These are phyloP conservation scores for Sphaerophoria taeniata DNA, from an alignment of 2,888 invertebrate species.

Conservation along the genomic window DNA sequence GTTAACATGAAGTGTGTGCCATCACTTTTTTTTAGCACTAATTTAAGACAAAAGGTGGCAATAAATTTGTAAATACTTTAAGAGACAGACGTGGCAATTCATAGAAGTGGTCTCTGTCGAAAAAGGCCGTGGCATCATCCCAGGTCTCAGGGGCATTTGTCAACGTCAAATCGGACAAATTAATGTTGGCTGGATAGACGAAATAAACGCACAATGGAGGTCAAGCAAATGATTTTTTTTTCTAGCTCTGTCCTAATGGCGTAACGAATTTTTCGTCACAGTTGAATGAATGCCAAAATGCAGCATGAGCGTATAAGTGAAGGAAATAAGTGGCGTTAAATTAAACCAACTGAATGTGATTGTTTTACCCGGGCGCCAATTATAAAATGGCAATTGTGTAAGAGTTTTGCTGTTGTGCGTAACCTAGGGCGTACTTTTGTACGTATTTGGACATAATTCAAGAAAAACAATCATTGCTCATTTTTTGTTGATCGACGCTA, in stretches of 20 bases:
- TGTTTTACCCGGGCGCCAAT: slow-evolving; percentile 2
- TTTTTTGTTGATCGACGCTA: no score
- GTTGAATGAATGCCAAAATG: slow-evolving; percentile 29
- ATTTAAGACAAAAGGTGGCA: slow-evolving; percentile 46
- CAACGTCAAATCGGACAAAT: slow-evolving; percentile 45
- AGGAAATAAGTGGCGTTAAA: not conserved
- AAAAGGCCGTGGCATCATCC: not conserved
- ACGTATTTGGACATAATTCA: no score
- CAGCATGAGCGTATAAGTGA: not conserved
- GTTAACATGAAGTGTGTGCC: not conserved
- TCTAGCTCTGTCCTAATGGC: slow-evolving; percentile 13
- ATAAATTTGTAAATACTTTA: slow-evolving; percentile 35
- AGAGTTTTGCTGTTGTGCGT: not conserved
- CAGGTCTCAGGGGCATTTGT: slow-evolving; percentile 29
- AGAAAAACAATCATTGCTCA: no score
- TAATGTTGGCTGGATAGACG: not conserved
- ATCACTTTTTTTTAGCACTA: slow-evolving; percentile 16
- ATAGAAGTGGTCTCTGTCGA: slow-evolving; percentile 37
- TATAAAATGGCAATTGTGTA: not conserved
- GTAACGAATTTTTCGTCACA: slow-evolving; percentile 49
- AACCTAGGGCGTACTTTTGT: no score
- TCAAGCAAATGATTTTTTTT: slow-evolving; percentile 35
- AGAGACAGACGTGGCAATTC: slow-evolving; percentile 16
- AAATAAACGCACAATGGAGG: slow-evolving; percentile 4
- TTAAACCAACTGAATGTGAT: not conserved